Conservation (phyloP, 2,888 invertebrate genomes). For the Ormyrus rosae region DNA sequence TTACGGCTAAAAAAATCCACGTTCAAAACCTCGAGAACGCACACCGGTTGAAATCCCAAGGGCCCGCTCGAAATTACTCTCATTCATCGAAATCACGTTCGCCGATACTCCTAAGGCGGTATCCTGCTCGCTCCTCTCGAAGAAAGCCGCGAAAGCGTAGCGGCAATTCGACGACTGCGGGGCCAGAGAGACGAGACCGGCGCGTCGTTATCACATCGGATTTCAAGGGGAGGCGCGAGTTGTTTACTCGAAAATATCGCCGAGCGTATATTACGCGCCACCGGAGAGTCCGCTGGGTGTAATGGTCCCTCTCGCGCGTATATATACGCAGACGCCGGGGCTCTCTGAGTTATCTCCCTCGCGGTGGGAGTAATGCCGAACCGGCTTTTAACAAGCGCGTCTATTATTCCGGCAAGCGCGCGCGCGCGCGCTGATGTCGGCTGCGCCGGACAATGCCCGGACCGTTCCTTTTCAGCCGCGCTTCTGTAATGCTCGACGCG, state of each 20-base stretch:
- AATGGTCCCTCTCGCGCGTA: slow-evolving; percentile 48
- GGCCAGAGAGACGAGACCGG: slow-evolving; percentile 31
- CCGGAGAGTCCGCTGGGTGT: slow-evolving; percentile 47
- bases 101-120: too few relatives aligned
- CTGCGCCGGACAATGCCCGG: slow-evolving; percentile 29
- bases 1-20: too few relatives aligned
- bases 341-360: slow-evolving; percentile 52
- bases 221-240: slow-evolving; percentile 21
- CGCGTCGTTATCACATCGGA: slow-evolving; percentile 50
- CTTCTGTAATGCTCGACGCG: background rate
- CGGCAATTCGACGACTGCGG: too few relatives aligned
- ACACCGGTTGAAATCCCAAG: background rate
- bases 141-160: too few relatives aligned
- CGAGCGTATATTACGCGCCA: slow-evolving; percentile 35
- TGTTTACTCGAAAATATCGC: slow-evolving; percentile 34
- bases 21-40: background rate
- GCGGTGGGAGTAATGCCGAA: slow-evolving; percentile 55
- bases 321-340: too few relatives aligned
- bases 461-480: slow-evolving; percentile 6
- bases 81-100: too few relatives aligned
- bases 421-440: slow-evolving; percentile 32
- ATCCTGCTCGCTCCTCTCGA: too few relatives aligned
- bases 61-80: background rate
- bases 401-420: slow-evolving; percentile 59
- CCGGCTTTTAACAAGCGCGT: slow-evolving; percentile 61